A percentile compares a stretch with the other conserved stretches of the same genome.
phyloP scores from a whole-genome alignment of 2,888 invertebrate genomes.

The Congeria kusceri region DNA sequence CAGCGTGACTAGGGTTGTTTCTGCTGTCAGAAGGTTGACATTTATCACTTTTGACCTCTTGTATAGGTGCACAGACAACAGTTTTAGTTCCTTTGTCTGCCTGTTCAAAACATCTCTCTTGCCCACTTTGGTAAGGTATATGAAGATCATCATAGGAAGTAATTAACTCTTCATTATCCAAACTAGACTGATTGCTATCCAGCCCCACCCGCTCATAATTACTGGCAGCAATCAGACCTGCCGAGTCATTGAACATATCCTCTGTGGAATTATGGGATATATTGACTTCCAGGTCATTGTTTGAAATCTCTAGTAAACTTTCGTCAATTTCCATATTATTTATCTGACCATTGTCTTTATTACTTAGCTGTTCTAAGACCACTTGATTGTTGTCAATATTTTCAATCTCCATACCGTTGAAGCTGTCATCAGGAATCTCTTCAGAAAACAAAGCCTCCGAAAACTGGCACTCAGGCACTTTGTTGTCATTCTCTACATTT shows the following conservation, averaged over 20 bases:
- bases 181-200: slow-evolving; percentile 56
- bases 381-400: not conserved
- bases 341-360: not conserved
- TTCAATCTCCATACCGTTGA: not conserved
- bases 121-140: slow-evolving; percentile 72
- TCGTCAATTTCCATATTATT: not conserved
- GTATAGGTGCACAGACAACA: not conserved
- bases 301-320: slow-evolving; percentile 16
- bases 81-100: slow-evolving; percentile 27
- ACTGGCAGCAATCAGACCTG: slow-evolving; percentile 73
- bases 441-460: slow-evolving; percentile 37
- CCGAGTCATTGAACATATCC: slow-evolving; percentile 57
- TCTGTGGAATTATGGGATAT: slow-evolving; percentile 40
- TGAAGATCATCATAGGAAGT: slow-evolving; percentile 66
- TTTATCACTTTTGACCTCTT: not conserved
- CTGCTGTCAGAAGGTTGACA: not conserved
- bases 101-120: slow-evolving; percentile 65
- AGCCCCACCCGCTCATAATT: slow-evolving; percentile 72
- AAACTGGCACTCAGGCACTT: not conserved
- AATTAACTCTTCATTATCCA: slow-evolving; percentile 25
- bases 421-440: slow-evolving; percentile 11
- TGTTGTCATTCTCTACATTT: not conserved
- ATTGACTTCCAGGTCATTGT: slow-evolving; percentile 57
- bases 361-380: not conserved
- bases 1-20: not conserved